Evolutionary conservation across 2,113 vertebrate species (phyloP), one percentile per base, ranked within the genome.

Genomic region (Bubalus kerabau): DNA sequence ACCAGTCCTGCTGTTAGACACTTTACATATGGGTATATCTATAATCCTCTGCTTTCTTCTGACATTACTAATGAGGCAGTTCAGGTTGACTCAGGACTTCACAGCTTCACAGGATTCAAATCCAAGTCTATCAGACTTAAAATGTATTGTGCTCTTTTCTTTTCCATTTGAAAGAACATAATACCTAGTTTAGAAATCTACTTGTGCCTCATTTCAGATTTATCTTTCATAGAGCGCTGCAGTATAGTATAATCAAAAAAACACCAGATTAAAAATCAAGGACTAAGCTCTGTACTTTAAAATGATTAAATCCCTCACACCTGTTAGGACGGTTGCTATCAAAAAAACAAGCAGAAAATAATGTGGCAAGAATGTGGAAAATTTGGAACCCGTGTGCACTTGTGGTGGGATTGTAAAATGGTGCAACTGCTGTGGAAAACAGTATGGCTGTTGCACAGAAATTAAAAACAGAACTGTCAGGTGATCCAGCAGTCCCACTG

Each of bases 101-200:
- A 91, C 32, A 93, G 74, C 36, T 56, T 71, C 87, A 83, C 89
- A 74, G 17, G 30, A 93, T 80, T 92, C 57, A 92, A 52, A 90
- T 81, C n/a, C 86, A 86, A 30, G 43, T 80, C 50, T 89, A 23
- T 57, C 5, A 16, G 36, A 85, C 71, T 90, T 56, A 46, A 84
- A 57, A 56, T 57, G 36, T 74, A 50, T 24, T 11, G 19, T 52
- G 24, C 43, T 87, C 36, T 83, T 93, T 91, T 59, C 26, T 50
- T 67, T 95, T 89, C 40, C 64, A 84, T 87, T 87, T 95, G 40
- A 83, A 87, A 96, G 82, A 95, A 82, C 2, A 13, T 64, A 90
- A 36, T 90, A 83, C 87, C 30, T 91, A 50, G 16, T 59, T 95
- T 89, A 85, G 40, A 96, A 94, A 74, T 96, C 74, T 84, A 19